Evolutionary conservation across 2,113 vertebrate genomes (phyloP), one percentile per base, ranked within the genome.

Genomic region (Gorsachius goisagi): DNA sequence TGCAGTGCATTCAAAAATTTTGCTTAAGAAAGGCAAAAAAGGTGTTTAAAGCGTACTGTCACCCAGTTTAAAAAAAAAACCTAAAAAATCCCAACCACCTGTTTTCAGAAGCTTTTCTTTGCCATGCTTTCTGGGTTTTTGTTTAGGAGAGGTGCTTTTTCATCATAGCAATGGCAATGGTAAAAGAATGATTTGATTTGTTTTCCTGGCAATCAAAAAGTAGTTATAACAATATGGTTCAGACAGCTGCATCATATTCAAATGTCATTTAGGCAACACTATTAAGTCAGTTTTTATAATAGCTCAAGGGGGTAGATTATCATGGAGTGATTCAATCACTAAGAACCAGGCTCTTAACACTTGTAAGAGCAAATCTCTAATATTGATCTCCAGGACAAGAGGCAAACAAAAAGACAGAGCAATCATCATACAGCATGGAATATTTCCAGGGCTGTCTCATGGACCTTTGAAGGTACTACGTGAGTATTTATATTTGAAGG

Each of bases 321-420:
- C n/a, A 72, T 62, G 39, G 32, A 68, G 63, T 94, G 94, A 94
- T 94, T 95, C 62, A 96, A 59, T 94, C 84, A 86, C 23, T 71
- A 84, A 85, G 80, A 93, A 62, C 26, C 88, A 69, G 58, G 50
- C 44, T 97, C 50, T 94, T 89, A 90, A 91, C 77, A 91, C 80
- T 68, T 79, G 35, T 77, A 95, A 90, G 69, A 89, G n/a, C 26
- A 94, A 90, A 87, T 88, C 69, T 97, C 66, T 95, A 82, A 56
- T 87, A 97, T 33, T 79, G 90, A 95, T 97, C 72, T 79, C 28
- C 50, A 94, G 81, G 96, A 55, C n/a, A 93, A 89, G 73, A 96
- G n/a, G 39, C 53, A 96, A 88, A 84, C 22, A 89, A 90, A 90
- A 93, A 93, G 47, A 50, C 41, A 82, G 67, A 81, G 28, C 9